Conservation (phyloP, 2,113 vertebrate species). For the Phoenicopterus ruber region DNA sequence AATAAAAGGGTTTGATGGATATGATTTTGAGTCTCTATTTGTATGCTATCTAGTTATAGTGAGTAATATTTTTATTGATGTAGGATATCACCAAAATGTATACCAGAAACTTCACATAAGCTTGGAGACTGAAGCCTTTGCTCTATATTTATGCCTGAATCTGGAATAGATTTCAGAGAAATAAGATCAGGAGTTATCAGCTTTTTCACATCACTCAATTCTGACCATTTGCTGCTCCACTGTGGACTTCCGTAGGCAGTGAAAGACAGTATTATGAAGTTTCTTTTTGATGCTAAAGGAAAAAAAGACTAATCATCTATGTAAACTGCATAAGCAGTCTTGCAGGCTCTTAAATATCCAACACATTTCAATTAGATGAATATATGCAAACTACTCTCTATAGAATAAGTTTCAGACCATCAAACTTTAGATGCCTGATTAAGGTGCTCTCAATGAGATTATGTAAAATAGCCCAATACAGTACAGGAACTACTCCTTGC, state of each 20-base stretch:
- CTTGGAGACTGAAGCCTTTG: neutral
- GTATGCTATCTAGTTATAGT: neutral
- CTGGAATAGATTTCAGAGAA: neutral
- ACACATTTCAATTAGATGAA: neutral
- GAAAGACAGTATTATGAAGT: neutral
- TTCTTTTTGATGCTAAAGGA: neutral
- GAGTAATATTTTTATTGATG: neutral
- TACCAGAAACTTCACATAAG: neutral
- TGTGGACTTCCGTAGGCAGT: neutral
- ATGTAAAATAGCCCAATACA: neutral
- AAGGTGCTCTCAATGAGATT: neutral
- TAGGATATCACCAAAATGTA: neutral
- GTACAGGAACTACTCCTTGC: neutral
- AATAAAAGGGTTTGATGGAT: neutral
- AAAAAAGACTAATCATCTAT: neutral
- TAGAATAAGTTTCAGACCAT: neutral
- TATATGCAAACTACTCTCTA: neutral
- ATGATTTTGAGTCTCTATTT: neutral
- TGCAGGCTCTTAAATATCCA: neutral
- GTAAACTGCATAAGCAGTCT: neutral
- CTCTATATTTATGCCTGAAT: neutral
- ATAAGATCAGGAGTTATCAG: neutral
- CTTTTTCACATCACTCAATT: neutral
- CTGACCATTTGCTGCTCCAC: neutral
- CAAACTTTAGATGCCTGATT: neutral